phyloP scores from a whole-genome alignment of 37 sponge, comb jelly and placozoan genomes.

The Axinella damicornis region DNA sequence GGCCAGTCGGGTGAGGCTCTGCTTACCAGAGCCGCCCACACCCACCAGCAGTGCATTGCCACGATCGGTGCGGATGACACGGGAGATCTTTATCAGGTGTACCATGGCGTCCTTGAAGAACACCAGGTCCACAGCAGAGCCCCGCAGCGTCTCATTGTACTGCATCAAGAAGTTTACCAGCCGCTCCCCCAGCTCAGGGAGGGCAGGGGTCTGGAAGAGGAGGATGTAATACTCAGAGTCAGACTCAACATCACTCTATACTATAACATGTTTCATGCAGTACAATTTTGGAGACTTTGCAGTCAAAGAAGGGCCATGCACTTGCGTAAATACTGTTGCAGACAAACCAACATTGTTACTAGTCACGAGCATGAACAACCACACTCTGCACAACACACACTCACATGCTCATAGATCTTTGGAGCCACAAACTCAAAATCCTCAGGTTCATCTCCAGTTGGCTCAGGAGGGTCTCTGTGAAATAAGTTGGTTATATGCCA shows the following conservation, averaged over 20 bases:
- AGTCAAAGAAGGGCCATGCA: too few species aligned
- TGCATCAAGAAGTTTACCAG: constrained; percentile 80
- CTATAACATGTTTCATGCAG: too few species aligned
- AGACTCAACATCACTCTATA: too few species aligned
- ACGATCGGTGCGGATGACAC: constrained; percentile 96
- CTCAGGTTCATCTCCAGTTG: constrained; percentile 96
- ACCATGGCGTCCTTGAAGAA: constrained; percentile 99
- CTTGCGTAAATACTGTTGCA: too few species aligned
- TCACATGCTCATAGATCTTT: constrained; percentile 96
- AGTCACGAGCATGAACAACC: too few species aligned
- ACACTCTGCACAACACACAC: too few species aligned
- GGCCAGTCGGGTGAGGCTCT: constrained; percentile 98
- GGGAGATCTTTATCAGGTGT: constrained; percentile 96
- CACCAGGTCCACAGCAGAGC: constrained; percentile 98
- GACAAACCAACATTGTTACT: too few species aligned
- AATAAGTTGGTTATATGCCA: too few species aligned
- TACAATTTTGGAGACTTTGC: too few species aligned
- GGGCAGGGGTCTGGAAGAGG: constrained; percentile 69
- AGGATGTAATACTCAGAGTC: too few species aligned
- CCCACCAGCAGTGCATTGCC: constrained; percentile 99
- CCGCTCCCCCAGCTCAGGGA: constrained; percentile 77
- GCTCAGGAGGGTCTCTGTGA: constrained; percentile 92
- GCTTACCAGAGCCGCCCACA: constrained; percentile 99
- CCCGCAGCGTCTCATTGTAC: constrained; percentile 97
- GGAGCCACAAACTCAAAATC: constrained; percentile 95